These are phyloP conservation scores for Pocillopora damicornis DNA, from an alignment of 64 coral and sea anemone species.

Conservation along the genomic window DNA sequence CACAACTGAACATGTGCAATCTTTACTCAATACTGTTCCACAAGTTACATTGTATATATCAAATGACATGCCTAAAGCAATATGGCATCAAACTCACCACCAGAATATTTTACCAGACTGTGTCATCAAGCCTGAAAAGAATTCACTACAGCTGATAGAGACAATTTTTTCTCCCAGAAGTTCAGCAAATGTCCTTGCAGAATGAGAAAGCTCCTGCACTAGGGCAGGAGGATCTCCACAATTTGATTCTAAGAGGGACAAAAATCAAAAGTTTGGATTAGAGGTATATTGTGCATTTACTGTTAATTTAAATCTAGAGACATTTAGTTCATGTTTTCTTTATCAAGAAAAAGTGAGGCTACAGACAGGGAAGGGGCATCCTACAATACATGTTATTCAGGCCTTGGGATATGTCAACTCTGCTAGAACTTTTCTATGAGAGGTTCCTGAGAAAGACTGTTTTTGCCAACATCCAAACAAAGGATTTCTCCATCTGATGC, in stretches of 20 bases:
- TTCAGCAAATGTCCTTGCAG: slow-evolving; percentile 53
- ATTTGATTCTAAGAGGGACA: slow-evolving; percentile 33
- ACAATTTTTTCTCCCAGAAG: slow-evolving; percentile 53
- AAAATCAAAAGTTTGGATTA: neutral
- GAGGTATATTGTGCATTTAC: neutral
- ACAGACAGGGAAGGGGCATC: no score
- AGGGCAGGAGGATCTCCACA: slow-evolving; percentile 61
- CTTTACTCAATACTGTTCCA: no score
- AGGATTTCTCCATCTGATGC: no score
- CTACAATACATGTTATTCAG: no score
- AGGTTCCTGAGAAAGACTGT: no score
- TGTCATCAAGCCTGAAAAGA: slow-evolving; percentile 79
- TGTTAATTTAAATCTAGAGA: no score
- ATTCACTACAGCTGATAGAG: slow-evolving; percentile 79
- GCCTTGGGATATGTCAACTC: no score
- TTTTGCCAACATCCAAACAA: no score
- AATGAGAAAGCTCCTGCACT: slow-evolving; percentile 72
- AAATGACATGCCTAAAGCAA: neutral
- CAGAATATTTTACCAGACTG: slow-evolving; percentile 81
- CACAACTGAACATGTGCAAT: no score
- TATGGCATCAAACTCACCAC: slow-evolving; percentile 66
- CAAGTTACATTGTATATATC: neutral
- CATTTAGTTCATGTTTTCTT: no score
- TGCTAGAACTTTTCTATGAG: no score
- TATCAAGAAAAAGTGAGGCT: no score